phyloP scores from a whole-genome alignment of 2,797 vertebrate species.

The Craterocephalus amniculus region DNA sequence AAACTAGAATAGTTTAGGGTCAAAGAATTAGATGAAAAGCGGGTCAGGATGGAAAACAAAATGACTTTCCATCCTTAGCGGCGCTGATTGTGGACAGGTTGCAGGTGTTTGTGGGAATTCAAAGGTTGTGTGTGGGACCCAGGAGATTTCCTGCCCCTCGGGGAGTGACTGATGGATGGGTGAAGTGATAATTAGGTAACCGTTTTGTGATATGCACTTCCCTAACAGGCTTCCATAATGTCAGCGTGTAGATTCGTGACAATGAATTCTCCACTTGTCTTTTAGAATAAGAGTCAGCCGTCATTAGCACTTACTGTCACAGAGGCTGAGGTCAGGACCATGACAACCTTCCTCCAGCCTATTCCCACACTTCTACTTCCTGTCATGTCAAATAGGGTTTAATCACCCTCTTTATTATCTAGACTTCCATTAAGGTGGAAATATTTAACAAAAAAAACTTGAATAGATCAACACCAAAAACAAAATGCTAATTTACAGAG shows the following conservation, averaged over 20 bases:
- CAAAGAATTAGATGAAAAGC: constrained; percentile 48
- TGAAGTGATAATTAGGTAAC: constrained; percentile 16
- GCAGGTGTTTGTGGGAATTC: constrained; percentile 35
- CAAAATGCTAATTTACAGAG: neutral
- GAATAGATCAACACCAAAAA: neutral
- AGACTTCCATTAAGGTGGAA: too few relatives aligned
- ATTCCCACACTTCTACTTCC: constrained; percentile 68
- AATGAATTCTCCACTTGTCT: constrained; percentile 12
- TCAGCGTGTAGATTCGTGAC: neutral
- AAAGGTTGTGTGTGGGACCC: constrained; percentile 18
- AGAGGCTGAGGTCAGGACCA: constrained; percentile 52
- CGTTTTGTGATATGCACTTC: constrained; percentile 15
- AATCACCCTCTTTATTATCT: neutral
- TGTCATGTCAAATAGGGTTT: constrained; percentile 50
- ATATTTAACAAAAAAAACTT: neutral
- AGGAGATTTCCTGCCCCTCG: constrained; percentile 10
- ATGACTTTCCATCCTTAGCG: constrained; percentile 21
- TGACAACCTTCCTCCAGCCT: constrained; percentile 37
- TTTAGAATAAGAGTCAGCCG: constrained; percentile 20
- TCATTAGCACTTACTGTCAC: constrained; percentile 43
- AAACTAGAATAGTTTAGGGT: constrained; percentile 49
- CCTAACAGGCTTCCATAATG: neutral
- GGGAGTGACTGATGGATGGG: constrained; percentile 8
- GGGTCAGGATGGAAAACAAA: constrained; percentile 53
- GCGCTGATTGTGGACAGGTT: constrained; percentile 41